These are phyloP conservation scores for Ambastaia sidthimunki DNA, from an alignment of 2,797 vertebrate genomes.

Conservation along the genomic window DNA sequence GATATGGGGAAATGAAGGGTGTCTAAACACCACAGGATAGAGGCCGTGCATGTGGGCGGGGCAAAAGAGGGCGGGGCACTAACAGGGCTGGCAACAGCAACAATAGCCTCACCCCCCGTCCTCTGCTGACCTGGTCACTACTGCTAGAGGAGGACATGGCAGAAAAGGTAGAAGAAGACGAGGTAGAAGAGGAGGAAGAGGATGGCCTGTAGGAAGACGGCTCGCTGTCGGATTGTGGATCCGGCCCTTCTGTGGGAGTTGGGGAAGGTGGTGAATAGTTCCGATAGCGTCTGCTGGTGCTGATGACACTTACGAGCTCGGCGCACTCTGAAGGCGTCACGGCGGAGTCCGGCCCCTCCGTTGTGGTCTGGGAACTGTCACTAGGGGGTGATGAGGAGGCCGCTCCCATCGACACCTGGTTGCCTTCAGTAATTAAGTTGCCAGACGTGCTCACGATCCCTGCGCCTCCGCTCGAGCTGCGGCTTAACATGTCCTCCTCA, in stretches of 20 bases:
- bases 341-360: conserved; percentile 95
- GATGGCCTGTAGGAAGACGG: conserved; percentile 70
- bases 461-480: conserved; percentile 84
- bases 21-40: conserved; percentile 33
- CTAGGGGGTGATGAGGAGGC: conserved; percentile 89
- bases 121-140: conserved; percentile 80
- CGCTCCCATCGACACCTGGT: conserved; percentile 81
- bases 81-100: conserved; percentile 54
- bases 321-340: conserved; percentile 95
- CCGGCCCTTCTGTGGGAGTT: conserved; percentile 77
- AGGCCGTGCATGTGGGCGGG: conserved; percentile 47
- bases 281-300: conserved; percentile 37
- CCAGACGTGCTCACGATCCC: conserved; percentile 78
- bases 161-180: conserved; percentile 76
- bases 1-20: conserved; percentile 7
- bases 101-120: conserved; percentile 67
- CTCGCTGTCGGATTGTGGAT: conserved; percentile 74
- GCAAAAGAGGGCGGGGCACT: conserved; percentile 34
- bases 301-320: conserved; percentile 85
- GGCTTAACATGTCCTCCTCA: conserved; percentile 88
- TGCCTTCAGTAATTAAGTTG: conserved; percentile 74
- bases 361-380: conserved; percentile 97
- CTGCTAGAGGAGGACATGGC: conserved; percentile 80
- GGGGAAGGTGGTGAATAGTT: conserved; percentile 71
- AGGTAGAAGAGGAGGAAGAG: conserved; percentile 72